phyloP scores from a whole-genome alignment of 2,888 invertebrate species.

The Thecophora atra region DNA sequence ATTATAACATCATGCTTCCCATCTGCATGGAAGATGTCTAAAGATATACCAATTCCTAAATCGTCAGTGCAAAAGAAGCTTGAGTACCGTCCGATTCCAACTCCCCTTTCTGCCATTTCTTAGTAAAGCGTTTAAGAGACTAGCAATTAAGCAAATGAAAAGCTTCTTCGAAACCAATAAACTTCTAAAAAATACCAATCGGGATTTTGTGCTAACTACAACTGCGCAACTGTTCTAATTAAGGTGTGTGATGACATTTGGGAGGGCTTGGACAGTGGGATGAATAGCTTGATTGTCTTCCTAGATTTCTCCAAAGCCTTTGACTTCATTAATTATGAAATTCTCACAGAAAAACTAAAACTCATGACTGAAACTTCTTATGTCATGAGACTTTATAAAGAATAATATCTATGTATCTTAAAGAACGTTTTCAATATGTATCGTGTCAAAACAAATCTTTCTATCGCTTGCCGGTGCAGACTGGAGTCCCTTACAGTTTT shows the following conservation, averaged over 20 bases:
- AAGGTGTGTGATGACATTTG: no score
- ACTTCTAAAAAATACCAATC: not conserved
- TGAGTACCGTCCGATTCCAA: not conserved
- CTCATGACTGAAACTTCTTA: no score
- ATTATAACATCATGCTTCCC: not conserved
- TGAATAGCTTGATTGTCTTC: no score
- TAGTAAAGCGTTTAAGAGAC: no score
- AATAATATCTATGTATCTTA: not conserved
- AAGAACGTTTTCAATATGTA: not conserved
- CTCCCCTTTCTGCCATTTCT: no score
- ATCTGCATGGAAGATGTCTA: not conserved
- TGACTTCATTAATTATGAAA: no score
- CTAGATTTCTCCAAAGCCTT: no score
- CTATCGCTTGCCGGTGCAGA: not conserved
- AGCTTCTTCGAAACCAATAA: not conserved
- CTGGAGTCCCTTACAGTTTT: no score
- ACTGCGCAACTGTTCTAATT: no score
- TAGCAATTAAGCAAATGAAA: not conserved
- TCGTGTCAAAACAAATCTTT: not conserved
- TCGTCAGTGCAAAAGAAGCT: not conserved
- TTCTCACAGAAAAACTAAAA: no score
- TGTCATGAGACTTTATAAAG: not conserved
- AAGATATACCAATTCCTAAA: not conserved
- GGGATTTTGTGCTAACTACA: not conserved
- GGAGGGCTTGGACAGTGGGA: no score